Percentiles rank a stretch among this genome's conserved stretches.
Evolutionary conservation across 53 echinoderm and acorn worm genomes (phyloP).

Genomic region (Pentamera pediparva): DNA sequence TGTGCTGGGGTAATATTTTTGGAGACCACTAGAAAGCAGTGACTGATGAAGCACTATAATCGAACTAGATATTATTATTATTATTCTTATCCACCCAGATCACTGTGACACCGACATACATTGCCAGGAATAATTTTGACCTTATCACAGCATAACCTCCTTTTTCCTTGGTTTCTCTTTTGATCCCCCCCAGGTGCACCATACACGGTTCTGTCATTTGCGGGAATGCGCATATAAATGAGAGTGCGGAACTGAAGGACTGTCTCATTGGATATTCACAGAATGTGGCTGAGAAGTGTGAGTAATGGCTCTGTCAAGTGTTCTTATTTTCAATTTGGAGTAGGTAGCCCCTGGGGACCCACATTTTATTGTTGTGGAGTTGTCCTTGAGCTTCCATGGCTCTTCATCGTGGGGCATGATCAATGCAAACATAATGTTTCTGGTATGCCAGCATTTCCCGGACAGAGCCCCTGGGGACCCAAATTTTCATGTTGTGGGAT

Average conservation of each 20-base stretch:
- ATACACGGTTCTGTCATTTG: conserved; percentile 87
- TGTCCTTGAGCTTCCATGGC: no score
- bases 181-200: conserved; percentile 43
- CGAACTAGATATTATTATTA: no score
- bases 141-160: not conserved
- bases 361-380: conserved; percentile 6
- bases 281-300: conserved; percentile 68
- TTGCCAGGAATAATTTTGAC: no score
- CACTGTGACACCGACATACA: no score
- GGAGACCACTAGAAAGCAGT: no score
- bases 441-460: no score
- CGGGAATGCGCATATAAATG: conserved; percentile 70
- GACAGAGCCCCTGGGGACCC: not conserved
- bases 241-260: conserved; percentile 76
- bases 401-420: no score
- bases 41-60: no score
- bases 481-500: conserved; percentile 8
- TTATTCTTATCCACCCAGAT: no score
- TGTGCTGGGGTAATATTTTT: no score
- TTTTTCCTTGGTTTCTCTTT: not conserved
- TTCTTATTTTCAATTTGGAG: no score
- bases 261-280: conserved; percentile 79
- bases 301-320: conserved; percentile 23
- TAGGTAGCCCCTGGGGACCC: not conserved
- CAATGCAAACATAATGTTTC: no score